phyloP scores from a whole-genome alignment of 37 sponge, comb jelly and placozoan species.

The Theonella swinhoei region DNA sequence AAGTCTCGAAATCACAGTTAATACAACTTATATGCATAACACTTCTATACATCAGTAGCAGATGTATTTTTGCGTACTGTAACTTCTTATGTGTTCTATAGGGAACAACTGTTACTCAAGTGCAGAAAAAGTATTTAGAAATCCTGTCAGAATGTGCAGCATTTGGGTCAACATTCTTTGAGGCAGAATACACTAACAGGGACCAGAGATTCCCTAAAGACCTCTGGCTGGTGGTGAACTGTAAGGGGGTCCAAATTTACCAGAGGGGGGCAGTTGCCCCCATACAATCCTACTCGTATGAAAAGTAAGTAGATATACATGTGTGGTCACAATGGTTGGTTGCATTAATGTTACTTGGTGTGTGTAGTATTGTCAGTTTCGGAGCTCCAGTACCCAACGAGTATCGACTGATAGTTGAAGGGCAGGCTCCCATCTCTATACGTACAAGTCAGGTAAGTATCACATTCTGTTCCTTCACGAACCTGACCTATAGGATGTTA shows the following conservation, averaged over 20 bases:
- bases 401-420: slow-evolving; percentile 68
- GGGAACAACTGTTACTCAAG: slow-evolving; percentile 74
- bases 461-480: not conserved
- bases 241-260: slow-evolving; percentile 70
- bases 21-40: too few species aligned
- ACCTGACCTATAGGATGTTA: not conserved
- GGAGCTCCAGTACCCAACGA: slow-evolving; percentile 74
- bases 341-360: not conserved
- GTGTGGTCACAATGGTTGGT: not conserved
- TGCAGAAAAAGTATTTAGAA: slow-evolving; percentile 85
- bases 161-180: slow-evolving; percentile 84
- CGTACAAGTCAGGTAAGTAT: slow-evolving; percentile 68
- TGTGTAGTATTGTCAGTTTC: slow-evolving; percentile 70
- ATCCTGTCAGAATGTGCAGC: slow-evolving; percentile 67
- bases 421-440: slow-evolving; percentile 56
- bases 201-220: slow-evolving; percentile 81
- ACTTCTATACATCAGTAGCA: too few species aligned
- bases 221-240: slow-evolving; percentile 76
- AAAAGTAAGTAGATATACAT: slow-evolving; percentile 31
- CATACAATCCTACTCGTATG: slow-evolving; percentile 57
- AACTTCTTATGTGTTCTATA: not conserved
- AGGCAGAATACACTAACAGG: slow-evolving; percentile 68
- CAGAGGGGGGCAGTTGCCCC: slow-evolving; percentile 63
- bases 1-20: not conserved
- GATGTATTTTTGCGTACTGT: not conserved